A percentile compares a stretch with the other conserved stretches of the same genome.
Conservation (phyloP, 2,797 vertebrate species). For the Notolabrus celidotus region DNA sequence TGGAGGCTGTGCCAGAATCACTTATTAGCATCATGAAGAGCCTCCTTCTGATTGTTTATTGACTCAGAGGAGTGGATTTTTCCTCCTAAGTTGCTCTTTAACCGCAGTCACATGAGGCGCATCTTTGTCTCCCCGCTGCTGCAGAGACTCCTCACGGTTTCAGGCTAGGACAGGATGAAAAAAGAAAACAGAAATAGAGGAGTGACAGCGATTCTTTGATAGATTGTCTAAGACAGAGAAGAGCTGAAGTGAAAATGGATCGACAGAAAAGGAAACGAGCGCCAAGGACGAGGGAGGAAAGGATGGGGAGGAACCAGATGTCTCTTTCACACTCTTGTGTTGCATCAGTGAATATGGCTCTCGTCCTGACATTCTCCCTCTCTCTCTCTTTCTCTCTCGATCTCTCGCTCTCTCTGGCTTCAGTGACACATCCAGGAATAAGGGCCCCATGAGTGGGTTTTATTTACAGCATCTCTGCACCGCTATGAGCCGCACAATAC, state of each 20-base stretch:
- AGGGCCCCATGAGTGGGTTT: slow-evolving; percentile 59
- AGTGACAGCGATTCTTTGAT: slow-evolving; percentile 12
- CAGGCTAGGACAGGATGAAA: slow-evolving; percentile 12
- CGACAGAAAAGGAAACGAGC: slow-evolving; percentile 36
- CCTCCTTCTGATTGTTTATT: slow-evolving; percentile 29
- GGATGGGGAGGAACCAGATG: slow-evolving; percentile 69
- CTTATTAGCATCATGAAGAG: slow-evolving; percentile 39
- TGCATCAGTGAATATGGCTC: slow-evolving; percentile 64
- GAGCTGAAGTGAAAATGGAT: slow-evolving; percentile 51
- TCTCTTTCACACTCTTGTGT: slow-evolving; percentile 72
- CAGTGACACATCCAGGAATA: slow-evolving; percentile 48
- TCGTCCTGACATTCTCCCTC: slow-evolving; percentile 40
- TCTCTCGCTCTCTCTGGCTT: slow-evolving; percentile 43
- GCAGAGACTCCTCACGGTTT: slow-evolving; percentile 19
- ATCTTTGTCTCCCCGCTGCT: slow-evolving; percentile 19
- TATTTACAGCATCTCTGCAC: slow-evolving; percentile 56
- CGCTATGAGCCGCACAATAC: slow-evolving; percentile 37
- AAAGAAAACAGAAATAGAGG: slow-evolving; percentile 7
- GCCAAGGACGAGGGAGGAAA: slow-evolving; percentile 17
- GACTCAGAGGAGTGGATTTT: slow-evolving; percentile 19
- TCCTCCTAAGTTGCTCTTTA: slow-evolving; percentile 18
- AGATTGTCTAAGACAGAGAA: slow-evolving; percentile 44
- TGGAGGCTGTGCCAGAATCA: slow-evolving; percentile 19
- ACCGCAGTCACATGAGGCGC: slow-evolving; percentile 14
- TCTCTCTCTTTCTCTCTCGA: background rate